Evolutionary conservation across 1,140 invertebrate genomes (phyloP).

Genomic region (honey bee (Apis mellifera)): Amel_HAv3.1 CM009936.2:17664001-17664500

Average conservation of each 20-base stretch:
- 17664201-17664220: background rate
- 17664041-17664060: constrained; percentile 53
- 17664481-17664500: constrained; percentile 79
- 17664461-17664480: constrained; percentile 81
- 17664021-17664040: background rate
- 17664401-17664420: no score
- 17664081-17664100: constrained; percentile 64
- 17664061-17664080: constrained; percentile 77
- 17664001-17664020: constrained; percentile 77
- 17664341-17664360: no score
- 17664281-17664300: no score
- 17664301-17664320: constrained; percentile 5
- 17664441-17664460: constrained; percentile 71
- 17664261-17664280: no score
- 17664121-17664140: constrained; percentile 79
- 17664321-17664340: no score
- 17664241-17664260: background rate
- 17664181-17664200: constrained; percentile 8
- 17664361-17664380: no score
- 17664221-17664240: background rate
- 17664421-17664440: constrained; percentile 73
- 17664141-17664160: constrained; percentile 75
- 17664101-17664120: constrained; percentile 72
- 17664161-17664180: constrained; percentile 13
- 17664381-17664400: no score